Percentiles rank a stretch among this genome's conserved stretches.
These are phyloP conservation scores for Parnassius orleans DNA, from an alignment of 2,888 invertebrate species.

Conservation along the genomic window DNA sequence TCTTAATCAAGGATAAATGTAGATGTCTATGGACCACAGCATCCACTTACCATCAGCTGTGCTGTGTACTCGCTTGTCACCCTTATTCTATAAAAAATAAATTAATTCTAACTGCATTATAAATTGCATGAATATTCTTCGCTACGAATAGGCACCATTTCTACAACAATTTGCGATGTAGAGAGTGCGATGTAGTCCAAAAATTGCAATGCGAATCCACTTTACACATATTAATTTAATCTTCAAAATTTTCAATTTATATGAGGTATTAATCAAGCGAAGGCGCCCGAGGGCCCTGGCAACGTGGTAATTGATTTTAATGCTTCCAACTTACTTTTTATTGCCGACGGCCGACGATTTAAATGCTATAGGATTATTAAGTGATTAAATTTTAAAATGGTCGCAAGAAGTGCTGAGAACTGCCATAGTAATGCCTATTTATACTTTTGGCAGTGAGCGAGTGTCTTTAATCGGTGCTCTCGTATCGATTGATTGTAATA, in stretches of 20 bases:
- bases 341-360: conserved; percentile 12
- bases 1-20: too few species aligned
- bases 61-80: too few species aligned
- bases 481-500: neutral
- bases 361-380: conserved; percentile 38
- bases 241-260: conserved; percentile 28
- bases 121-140: too few species aligned
- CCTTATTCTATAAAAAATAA: too few species aligned
- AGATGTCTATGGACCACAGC: too few species aligned
- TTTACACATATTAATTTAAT: conserved; percentile 18
- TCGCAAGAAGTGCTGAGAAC: neutral
- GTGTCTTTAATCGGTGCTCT: neutral
- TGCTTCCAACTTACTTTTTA: conserved; percentile 19
- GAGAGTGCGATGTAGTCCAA: too few species aligned
- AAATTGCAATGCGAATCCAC: neutral
- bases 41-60: too few species aligned
- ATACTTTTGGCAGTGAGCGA: conserved; percentile 1
- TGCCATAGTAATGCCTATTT: conserved; percentile 18
- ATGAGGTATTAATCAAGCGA: conserved; percentile 34
- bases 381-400: conserved; percentile 28
- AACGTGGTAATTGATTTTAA: conserved; percentile 24
- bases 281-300: conserved; percentile 14
- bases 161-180: too few species aligned
- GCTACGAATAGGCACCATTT: too few species aligned
- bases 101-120: too few species aligned